Percentiles rank a stretch among this genome's conserved stretches.
phyloP scores from a whole-genome alignment of 1,140 invertebrate genomes.

The Polypedilum pembai region DNA sequence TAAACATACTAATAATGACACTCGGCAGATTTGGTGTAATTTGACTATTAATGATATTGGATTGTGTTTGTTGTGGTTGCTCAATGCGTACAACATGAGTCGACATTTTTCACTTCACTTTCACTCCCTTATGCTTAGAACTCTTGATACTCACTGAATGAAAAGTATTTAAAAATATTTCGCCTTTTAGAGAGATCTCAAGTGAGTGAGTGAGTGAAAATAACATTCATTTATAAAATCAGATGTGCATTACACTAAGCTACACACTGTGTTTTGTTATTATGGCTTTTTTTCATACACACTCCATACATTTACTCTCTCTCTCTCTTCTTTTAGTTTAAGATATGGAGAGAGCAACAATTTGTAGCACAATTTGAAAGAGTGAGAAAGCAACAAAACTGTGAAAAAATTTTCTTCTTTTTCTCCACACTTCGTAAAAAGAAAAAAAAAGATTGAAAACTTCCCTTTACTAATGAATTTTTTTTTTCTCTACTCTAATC shows the following conservation, averaged over 20 bases:
- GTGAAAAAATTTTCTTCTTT: not conserved
- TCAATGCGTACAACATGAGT: constrained; percentile 6
- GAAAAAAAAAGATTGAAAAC: not conserved
- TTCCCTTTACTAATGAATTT: not conserved
- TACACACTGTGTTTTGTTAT: too few relatives aligned
- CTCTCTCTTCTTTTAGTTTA: too few relatives aligned
- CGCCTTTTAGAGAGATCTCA: not conserved
- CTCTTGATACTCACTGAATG: not conserved
- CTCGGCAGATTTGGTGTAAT: not conserved
- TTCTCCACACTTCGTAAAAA: not conserved
- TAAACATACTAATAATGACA: not conserved
- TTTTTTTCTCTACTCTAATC: too few relatives aligned
- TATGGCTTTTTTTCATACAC: too few relatives aligned
- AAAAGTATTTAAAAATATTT: not conserved
- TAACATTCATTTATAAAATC: not conserved
- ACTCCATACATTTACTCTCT: too few relatives aligned
- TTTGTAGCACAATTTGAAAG: too few relatives aligned
- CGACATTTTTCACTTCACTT: not conserved
- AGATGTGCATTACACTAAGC: not conserved
- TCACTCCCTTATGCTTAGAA: not conserved
- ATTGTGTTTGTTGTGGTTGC: not conserved
- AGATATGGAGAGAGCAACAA: too few relatives aligned
- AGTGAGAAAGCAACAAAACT: too few relatives aligned
- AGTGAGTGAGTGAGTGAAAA: not conserved
- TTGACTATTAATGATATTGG: not conserved